Percentiles rank a stretch among this genome's conserved stretches.
phyloP scores from a whole-genome alignment of 2,888 invertebrate genomes.

The Cephus nigrinus region DNA sequence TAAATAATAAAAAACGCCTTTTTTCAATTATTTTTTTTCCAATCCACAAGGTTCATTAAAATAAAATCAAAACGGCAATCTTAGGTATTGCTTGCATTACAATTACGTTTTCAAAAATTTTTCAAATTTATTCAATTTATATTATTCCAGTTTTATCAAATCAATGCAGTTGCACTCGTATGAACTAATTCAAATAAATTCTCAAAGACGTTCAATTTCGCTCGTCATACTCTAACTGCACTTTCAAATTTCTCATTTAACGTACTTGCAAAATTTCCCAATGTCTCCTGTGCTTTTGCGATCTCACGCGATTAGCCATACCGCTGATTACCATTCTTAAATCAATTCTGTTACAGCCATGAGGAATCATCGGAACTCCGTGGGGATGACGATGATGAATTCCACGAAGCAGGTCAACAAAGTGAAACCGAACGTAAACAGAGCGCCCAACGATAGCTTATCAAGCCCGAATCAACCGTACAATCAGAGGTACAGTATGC shows the following conservation, averaged over 20 bases:
- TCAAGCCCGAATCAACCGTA: conserved; percentile 75
- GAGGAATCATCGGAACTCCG: conserved; percentile 82
- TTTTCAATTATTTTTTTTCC: no score
- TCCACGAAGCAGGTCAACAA: conserved; percentile 89
- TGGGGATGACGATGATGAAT: conserved; percentile 78
- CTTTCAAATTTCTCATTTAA: background rate
- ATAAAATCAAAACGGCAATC: no score
- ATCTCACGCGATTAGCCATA: conserved; percentile 36
- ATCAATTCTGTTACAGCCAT: conserved; percentile 71
- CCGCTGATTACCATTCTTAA: conserved; percentile 12
- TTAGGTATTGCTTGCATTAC: no score
- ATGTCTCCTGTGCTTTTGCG: conserved; percentile 5
- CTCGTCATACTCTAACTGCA: no score
- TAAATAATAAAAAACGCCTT: no score
- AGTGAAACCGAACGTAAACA: conserved; percentile 88
- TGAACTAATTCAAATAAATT: no score
- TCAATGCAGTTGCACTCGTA: no score
- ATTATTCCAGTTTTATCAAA: no score
- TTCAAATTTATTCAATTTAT: no score
- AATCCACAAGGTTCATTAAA: no score
- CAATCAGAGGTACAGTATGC: conserved; percentile 70
- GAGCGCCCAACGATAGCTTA: conserved; percentile 80
- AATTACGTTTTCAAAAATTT: no score
- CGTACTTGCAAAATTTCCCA: background rate
- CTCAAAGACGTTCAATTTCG: no score